Conservation (phyloP, 2,888 invertebrate species). For the Agonopterix heracliana region DNA sequence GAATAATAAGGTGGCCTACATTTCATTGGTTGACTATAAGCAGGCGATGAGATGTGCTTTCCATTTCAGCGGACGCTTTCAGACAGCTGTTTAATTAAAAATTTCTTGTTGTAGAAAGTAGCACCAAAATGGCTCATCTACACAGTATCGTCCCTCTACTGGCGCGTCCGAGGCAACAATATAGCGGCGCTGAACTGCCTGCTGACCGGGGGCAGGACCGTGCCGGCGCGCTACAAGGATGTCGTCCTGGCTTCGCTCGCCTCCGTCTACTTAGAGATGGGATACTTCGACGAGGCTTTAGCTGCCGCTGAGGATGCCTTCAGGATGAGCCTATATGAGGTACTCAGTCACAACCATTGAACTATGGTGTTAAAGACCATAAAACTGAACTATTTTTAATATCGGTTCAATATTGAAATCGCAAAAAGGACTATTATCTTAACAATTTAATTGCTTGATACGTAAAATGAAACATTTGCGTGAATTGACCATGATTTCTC, state of each 20-base stretch:
- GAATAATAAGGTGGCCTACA: too few relatives aligned
- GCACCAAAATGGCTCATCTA: conserved; percentile 85
- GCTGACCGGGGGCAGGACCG: conserved; percentile 68
- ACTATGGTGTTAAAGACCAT: too few relatives aligned
- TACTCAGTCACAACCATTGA: conserved; percentile 25
- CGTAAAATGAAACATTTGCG: too few relatives aligned
- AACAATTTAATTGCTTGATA: too few relatives aligned
- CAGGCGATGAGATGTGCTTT: too few relatives aligned
- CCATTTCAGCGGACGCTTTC: too few relatives aligned
- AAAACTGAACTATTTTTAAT: too few relatives aligned
- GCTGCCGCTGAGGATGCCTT: conserved; percentile 78
- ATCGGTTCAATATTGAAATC: too few relatives aligned
- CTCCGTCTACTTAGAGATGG: conserved; percentile 80
- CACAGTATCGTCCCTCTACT: conserved; percentile 85
- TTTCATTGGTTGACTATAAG: too few relatives aligned
- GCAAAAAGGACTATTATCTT: too few relatives aligned
- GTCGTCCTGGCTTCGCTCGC: conserved; percentile 82
- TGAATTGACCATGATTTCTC: too few relatives aligned
- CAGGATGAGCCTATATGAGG: conserved; percentile 78
- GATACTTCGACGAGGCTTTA: conserved; percentile 79
- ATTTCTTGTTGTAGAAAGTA: conserved; percentile 70
- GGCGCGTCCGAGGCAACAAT: conserved; percentile 83
- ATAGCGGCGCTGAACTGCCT: conserved; percentile 83
- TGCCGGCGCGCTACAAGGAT: conserved; percentile 75
- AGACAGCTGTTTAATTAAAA: not conserved